Evolutionary conservation across 1,140 invertebrate species (phyloP).

Genomic region (Parapsyche elsis): DNA sequence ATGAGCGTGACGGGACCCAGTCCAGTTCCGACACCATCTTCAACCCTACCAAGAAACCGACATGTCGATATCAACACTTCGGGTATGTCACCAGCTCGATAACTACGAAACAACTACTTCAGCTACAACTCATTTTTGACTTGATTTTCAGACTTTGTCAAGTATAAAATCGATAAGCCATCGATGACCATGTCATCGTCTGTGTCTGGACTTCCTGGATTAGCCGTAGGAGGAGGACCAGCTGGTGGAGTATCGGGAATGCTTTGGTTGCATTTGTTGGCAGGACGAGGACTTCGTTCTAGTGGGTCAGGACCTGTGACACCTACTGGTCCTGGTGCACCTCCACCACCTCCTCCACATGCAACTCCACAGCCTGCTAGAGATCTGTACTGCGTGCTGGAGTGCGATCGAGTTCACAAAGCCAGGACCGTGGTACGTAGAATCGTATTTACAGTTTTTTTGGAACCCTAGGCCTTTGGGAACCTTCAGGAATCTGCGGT

Average conservation of each 20-base stretch:
- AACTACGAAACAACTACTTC: too few species aligned
- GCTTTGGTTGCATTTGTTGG: slow-evolving; percentile 90
- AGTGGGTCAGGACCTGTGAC: slow-evolving; percentile 75
- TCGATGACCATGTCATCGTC: slow-evolving; percentile 65
- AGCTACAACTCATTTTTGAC: background rate
- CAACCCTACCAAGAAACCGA: slow-evolving; percentile 78
- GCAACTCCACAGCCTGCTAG: slow-evolving; percentile 73
- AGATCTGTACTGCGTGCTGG: slow-evolving; percentile 96
- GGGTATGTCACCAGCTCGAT: slow-evolving; percentile 63
- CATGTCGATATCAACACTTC: slow-evolving; percentile 90
- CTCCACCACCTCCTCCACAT: slow-evolving; percentile 60
- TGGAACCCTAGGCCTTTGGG: too few species aligned
- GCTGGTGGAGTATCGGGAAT: slow-evolving; percentile 85
- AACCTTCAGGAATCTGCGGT: too few species aligned
- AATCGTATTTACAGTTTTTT: slow-evolving; percentile 25
- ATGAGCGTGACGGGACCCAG: slow-evolving; percentile 71
- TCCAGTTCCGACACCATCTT: slow-evolving; percentile 78
- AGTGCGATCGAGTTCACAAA: slow-evolving; percentile 97
- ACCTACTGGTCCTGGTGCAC: slow-evolving; percentile 66
- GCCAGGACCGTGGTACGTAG: slow-evolving; percentile 87
- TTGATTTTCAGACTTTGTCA: slow-evolving; percentile 79
- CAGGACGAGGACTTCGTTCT: slow-evolving; percentile 85
- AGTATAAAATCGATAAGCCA: slow-evolving; percentile 90
- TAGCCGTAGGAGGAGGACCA: slow-evolving; percentile 59
- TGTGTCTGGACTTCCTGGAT: slow-evolving; percentile 64